Conservation (phyloP, 2,888 invertebrate species). For the Oscheius sp. region DNA sequence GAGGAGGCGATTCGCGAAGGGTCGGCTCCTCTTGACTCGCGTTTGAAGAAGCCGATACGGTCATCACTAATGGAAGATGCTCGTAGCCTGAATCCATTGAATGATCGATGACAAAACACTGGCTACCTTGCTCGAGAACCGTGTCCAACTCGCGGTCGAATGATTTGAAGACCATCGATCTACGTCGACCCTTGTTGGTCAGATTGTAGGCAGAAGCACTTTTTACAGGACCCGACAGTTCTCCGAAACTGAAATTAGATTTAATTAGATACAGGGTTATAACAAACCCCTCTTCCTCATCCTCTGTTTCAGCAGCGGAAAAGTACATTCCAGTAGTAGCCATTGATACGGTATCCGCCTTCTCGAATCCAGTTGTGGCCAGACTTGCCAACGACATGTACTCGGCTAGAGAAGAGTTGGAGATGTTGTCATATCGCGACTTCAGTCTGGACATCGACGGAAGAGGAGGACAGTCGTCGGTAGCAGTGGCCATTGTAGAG, state of each 20-base stretch:
- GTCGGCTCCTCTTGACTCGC: conserved; percentile 36
- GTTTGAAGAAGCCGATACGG: conserved; percentile 31
- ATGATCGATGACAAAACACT: conserved; percentile 13
- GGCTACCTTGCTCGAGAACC: conserved; percentile 45
- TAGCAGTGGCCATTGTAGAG: conserved; percentile 53
- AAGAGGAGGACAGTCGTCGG: conserved; percentile 35
- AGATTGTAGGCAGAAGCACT: conserved; percentile 57
- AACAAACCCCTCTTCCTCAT: conserved; percentile 16
- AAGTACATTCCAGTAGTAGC: conserved; percentile 55
- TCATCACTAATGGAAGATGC: conserved; percentile 38
- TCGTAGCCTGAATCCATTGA: conserved; percentile 24
- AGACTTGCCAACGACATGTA: conserved; percentile 49
- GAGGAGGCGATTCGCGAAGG: conserved; percentile 27
- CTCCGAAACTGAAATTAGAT: conserved; percentile 5
- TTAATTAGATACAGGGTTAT: too few species aligned
- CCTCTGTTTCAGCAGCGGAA: conserved; percentile 43
- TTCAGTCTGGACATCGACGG: conserved; percentile 49
- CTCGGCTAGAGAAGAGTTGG: conserved; percentile 59
- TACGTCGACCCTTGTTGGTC: conserved; percentile 41
- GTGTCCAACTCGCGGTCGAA: conserved; percentile 60
- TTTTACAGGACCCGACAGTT: conserved; percentile 43
- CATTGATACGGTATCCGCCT: conserved; percentile 42
- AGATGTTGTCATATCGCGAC: conserved; percentile 62
- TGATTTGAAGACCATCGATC: conserved; percentile 56
- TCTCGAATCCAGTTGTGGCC: conserved; percentile 15